Percentiles rank a stretch among this genome's conserved stretches.
Evolutionary conservation across 2,113 vertebrate genomes (phyloP).

Genomic region (Odocoileus virginianus): DNA sequence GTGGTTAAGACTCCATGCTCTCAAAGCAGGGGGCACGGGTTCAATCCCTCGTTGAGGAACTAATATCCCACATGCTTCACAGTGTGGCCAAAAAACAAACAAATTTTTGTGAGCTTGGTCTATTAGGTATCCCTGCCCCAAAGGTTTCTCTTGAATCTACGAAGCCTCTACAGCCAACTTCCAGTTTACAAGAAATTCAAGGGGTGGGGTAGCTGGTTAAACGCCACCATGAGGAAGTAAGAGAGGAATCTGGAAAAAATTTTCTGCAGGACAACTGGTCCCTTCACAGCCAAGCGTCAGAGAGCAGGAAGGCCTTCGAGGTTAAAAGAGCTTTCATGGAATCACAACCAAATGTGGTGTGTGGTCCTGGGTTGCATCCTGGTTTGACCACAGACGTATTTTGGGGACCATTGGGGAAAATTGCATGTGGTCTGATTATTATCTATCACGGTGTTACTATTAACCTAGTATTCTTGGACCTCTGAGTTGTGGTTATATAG

Average conservation of each 20-base stretch:
- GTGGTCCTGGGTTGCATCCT: background rate
- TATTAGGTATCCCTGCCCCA: background rate
- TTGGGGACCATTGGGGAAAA: background rate
- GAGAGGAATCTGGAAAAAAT: background rate
- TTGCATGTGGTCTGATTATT: fast-evolving
- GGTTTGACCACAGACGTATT: background rate
- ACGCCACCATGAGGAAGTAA: background rate
- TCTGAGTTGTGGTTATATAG: background rate
- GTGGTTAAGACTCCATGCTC: background rate
- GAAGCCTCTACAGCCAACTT: background rate
- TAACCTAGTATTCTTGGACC: no score
- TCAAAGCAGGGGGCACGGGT: background rate
- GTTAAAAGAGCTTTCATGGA: background rate
- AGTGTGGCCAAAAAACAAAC: background rate
- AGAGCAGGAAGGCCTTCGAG: no score
- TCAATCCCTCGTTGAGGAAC: background rate
- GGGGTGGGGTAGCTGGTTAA: background rate
- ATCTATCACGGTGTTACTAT: fast-evolving
- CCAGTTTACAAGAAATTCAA: background rate
- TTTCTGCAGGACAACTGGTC: background rate
- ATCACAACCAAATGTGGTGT: fast-evolving
- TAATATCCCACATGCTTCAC: background rate
- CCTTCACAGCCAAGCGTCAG: background rate
- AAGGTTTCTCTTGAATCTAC: background rate
- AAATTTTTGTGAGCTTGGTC: background rate